A percentile compares a stretch with the other conserved stretches of the same genome.
Evolutionary conservation across 2,888 invertebrate genomes (phyloP).

Genomic region (Drosophila paranaensis): DNA sequence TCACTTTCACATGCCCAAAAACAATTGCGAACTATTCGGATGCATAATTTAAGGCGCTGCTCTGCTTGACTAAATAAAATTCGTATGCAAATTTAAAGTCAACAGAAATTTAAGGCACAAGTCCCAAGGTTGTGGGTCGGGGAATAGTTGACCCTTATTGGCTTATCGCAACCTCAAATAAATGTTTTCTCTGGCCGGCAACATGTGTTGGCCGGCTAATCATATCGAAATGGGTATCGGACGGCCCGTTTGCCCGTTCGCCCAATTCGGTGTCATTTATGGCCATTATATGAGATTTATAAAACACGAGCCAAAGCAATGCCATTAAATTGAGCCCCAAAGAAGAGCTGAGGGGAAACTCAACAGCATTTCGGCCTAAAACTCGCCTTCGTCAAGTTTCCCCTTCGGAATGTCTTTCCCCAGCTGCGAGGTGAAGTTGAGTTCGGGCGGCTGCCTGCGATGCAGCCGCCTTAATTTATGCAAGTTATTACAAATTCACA

Average conservation of each 20-base stretch:
- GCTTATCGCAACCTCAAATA: constrained; percentile 51
- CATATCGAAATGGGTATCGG: constrained; percentile 46
- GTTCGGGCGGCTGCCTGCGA: constrained; percentile 22
- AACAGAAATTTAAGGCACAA: constrained; percentile 36
- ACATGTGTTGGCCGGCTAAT: constrained; percentile 53
- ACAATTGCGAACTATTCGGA: constrained; percentile 52
- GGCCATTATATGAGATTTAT: constrained; percentile 66
- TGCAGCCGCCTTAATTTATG: constrained; percentile 72
- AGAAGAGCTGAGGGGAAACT: constrained; percentile 13
- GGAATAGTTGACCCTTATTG: constrained; percentile 61
- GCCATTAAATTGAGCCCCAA: constrained; percentile 26
- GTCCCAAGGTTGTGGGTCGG: neutral
- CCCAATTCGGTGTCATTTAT: constrained; percentile 58
- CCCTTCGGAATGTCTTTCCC: constrained; percentile 16
- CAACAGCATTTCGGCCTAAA: constrained; percentile 49
- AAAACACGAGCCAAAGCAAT: constrained; percentile 51
- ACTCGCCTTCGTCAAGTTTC: constrained; percentile 45
- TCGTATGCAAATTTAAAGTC: constrained; percentile 57
- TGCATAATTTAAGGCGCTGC: constrained; percentile 67
- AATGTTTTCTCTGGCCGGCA: constrained; percentile 38
- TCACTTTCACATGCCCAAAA: constrained; percentile 56
- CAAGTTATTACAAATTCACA: constrained; percentile 80
- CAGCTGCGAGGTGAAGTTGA: constrained; percentile 50
- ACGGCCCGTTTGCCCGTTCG: constrained; percentile 32
- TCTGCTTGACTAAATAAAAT: constrained; percentile 27